A percentile compares a stretch with the other conserved stretches of the same genome.
phyloP scores from a whole-genome alignment of 2,797 vertebrate species.

The Platyrinchus mystaceus region DNA sequence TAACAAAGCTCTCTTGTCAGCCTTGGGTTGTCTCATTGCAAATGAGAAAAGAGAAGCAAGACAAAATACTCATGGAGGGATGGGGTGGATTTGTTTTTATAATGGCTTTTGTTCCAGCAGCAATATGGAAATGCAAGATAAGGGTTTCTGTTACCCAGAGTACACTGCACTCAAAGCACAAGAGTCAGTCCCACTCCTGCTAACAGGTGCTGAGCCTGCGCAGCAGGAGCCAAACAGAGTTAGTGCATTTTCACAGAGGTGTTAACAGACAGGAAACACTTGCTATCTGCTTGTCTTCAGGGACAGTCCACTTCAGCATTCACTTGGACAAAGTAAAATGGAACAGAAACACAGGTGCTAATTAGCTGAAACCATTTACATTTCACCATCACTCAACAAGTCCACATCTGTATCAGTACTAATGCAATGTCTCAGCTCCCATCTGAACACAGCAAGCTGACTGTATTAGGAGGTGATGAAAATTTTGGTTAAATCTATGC shows the following conservation, averaged over 20 bases:
- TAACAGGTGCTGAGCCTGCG: neutral
- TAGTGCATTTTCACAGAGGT: neutral
- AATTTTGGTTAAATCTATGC: neutral
- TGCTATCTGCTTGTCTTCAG: neutral
- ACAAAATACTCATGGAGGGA: neutral
- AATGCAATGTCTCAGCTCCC: neutral
- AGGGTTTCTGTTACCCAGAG: constrained; percentile 5
- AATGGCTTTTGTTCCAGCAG: neutral
- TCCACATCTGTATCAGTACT: neutral
- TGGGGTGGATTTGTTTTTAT: neutral
- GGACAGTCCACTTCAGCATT: neutral
- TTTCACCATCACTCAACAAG: neutral
- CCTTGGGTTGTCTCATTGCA: neutral
- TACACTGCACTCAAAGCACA: neutral
- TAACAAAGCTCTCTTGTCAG: neutral
- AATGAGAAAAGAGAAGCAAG: neutral
- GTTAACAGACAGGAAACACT: neutral
- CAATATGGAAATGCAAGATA: constrained; percentile 59
- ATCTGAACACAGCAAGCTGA: neutral
- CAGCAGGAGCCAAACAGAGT: neutral
- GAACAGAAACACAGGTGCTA: neutral
- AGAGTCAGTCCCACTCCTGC: neutral
- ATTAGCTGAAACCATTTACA: neutral
- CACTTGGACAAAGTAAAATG: neutral
- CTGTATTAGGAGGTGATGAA: neutral